Conservation (phyloP, 2,888 invertebrate species). For the Drosophila prolongata region DNA sequence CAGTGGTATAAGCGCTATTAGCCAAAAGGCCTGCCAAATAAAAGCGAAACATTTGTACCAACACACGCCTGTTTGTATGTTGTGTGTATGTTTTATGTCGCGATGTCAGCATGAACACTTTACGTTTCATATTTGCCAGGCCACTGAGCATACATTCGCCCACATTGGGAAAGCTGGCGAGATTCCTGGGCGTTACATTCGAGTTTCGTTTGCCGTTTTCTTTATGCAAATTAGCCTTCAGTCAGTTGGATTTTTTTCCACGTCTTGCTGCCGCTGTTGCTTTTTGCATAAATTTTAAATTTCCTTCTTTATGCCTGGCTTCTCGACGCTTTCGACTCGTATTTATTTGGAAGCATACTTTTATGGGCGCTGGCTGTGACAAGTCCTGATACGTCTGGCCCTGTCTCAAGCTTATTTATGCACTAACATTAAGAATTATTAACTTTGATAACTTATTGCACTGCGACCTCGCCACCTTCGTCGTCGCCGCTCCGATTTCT, state of each 20-base stretch:
- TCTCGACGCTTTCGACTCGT: constrained; percentile 20
- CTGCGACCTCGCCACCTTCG: constrained; percentile 45
- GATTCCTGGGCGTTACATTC: constrained; percentile 19
- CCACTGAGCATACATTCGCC: constrained; percentile 53
- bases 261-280: constrained; percentile 31
- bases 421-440: constrained; percentile 80
- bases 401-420: constrained; percentile 68
- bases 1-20: constrained; percentile 54
- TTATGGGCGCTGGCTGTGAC: constrained; percentile 63
- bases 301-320: constrained; percentile 65
- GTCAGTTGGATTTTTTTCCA: constrained; percentile 40
- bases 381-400: constrained; percentile 41
- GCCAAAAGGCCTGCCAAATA: constrained; percentile 69
- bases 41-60: constrained; percentile 53
- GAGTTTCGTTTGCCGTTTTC: constrained; percentile 67
- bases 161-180: background rate
- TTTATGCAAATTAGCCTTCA: constrained; percentile 74
- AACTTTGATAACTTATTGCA: constrained; percentile 79
- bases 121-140: constrained; percentile 72
- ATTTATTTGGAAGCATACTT: constrained; percentile 56
- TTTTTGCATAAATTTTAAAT: constrained; percentile 75
- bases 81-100: constrained; percentile 54
- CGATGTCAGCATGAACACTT: constrained; percentile 76
- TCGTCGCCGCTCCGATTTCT: constrained; percentile 30
- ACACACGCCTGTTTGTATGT: constrained; percentile 9